Evolutionary conservation across 2,797 vertebrate genomes (phyloP).

Genomic region (Anabas testudineus): DNA sequence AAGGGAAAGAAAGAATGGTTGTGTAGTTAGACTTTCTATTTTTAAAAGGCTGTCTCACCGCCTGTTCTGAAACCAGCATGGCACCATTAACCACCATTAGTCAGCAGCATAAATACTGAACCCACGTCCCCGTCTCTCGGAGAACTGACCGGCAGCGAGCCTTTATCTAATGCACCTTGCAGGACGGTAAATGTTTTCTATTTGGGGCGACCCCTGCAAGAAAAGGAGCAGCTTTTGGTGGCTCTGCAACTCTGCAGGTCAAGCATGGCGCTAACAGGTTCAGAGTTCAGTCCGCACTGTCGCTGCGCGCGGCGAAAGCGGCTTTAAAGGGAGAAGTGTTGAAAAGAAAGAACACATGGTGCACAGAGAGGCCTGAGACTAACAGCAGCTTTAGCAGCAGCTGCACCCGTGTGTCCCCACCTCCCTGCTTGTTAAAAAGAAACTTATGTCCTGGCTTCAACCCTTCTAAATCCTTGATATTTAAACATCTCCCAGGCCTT

Average conservation of each 20-base stretch:
- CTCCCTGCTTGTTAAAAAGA: slow-evolving; percentile 58
- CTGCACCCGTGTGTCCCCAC: slow-evolving; percentile 40
- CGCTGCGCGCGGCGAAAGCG: slow-evolving; percentile 14
- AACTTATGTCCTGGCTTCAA: slow-evolving; percentile 62
- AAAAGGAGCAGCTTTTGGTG: background rate
- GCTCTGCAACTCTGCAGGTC: slow-evolving; percentile 1
- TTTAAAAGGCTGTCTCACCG: slow-evolving; percentile 24
- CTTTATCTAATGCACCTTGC: slow-evolving; percentile 21
- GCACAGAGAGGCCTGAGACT: slow-evolving; percentile 31
- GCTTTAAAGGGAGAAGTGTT: slow-evolving; percentile 14
- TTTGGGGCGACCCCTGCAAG: background rate
- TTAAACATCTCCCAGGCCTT: slow-evolving; percentile 71
- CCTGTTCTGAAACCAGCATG: slow-evolving; percentile 32
- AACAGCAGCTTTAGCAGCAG: slow-evolving; percentile 34
- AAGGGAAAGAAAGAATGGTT: slow-evolving; percentile 26
- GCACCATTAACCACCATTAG: slow-evolving; percentile 55
- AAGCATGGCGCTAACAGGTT: slow-evolving; percentile 10
- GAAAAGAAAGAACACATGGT: slow-evolving; percentile 4
- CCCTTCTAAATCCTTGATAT: slow-evolving; percentile 54
- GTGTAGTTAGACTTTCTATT: slow-evolving; percentile 26
- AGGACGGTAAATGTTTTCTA: slow-evolving; percentile 1
- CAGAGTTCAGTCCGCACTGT: slow-evolving; percentile 21
- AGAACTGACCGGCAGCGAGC: slow-evolving; percentile 20
- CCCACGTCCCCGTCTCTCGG: slow-evolving; percentile 5
- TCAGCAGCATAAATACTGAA: slow-evolving; percentile 32